These are phyloP conservation scores for Cosmopolites sordidus DNA, from an alignment of 2,888 invertebrate genomes.

Conservation along the genomic window DNA sequence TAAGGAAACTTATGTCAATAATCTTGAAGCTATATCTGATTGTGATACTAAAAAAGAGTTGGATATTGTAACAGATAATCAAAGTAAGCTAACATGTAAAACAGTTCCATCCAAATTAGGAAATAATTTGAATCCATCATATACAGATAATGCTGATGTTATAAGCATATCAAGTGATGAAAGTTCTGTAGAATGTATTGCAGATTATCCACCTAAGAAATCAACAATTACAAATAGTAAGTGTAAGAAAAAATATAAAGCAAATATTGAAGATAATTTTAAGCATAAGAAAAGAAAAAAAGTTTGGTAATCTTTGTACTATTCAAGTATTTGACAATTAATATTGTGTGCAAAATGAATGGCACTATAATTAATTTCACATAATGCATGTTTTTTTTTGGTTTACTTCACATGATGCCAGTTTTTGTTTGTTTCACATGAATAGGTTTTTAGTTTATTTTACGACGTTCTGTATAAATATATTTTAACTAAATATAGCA, in stretches of 20 bases:
- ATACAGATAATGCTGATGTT: background rate
- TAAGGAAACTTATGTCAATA: background rate
- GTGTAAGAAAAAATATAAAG: conserved; percentile 1
- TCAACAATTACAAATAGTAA: background rate
- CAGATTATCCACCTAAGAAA: background rate
- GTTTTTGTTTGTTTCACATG: too few species aligned
- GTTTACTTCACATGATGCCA: too few species aligned
- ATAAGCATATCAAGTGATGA: conserved; percentile 9
- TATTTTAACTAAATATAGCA: too few species aligned
- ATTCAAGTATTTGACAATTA: too few species aligned
- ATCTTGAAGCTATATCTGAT: background rate
- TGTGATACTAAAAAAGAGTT: background rate
- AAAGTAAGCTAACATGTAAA: background rate
- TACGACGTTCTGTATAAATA: too few species aligned
- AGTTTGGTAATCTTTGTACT: too few species aligned
- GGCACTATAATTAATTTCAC: too few species aligned
- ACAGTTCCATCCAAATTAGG: background rate
- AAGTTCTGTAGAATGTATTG: background rate
- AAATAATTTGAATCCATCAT: background rate
- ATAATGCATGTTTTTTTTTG: too few species aligned
- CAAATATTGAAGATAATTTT: too few species aligned
- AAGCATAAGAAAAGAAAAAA: too few species aligned
- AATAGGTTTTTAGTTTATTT: too few species aligned
- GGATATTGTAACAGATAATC: background rate
- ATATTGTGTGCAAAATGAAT: too few species aligned